Evolutionary conservation across 1,140 invertebrate genomes (phyloP).

Genomic region (Drosophila takahashii): DNA sequence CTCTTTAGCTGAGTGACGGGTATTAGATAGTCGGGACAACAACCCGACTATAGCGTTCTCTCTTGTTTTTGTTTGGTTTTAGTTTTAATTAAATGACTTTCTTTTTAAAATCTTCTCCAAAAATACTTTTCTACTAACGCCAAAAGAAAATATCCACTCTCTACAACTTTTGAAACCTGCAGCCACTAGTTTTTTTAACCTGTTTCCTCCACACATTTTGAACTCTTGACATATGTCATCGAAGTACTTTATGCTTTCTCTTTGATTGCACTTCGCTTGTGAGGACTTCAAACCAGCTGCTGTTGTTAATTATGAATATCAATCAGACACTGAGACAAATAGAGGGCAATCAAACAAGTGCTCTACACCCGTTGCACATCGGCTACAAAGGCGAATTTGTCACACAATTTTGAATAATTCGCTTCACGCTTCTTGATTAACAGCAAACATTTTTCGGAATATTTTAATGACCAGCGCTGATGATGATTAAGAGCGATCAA

Average conservation of each 20-base stretch:
- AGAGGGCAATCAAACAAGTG: conserved; percentile 35
- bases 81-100: no score
- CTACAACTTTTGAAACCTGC: not conserved
- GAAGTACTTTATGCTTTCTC: conserved; percentile 15
- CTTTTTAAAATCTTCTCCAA: no score
- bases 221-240: conserved; percentile 11
- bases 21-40: no score
- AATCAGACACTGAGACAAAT: conserved; percentile 44
- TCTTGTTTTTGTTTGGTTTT: no score
- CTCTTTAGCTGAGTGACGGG: no score
- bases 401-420: conserved; percentile 50
- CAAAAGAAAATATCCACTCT: not conserved
- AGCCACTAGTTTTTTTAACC: not conserved
- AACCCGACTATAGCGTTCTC: no score
- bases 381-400: conserved; percentile 24
- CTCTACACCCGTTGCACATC: conserved; percentile 44
- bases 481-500: conserved; percentile 53
- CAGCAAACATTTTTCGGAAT: conserved; percentile 20
- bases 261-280: conserved; percentile 18
- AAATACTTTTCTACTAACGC: no score
- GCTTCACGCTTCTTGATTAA: conserved; percentile 57
- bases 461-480: conserved; percentile 18
- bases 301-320: conserved; percentile 45
- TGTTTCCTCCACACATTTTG: not conserved
- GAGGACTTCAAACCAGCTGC: conserved; percentile 6